Evolutionary conservation across 2,888 invertebrate genomes (phyloP), one percentile per base, ranked within the genome.

Genomic region (Andrena bicolor): DNA sequence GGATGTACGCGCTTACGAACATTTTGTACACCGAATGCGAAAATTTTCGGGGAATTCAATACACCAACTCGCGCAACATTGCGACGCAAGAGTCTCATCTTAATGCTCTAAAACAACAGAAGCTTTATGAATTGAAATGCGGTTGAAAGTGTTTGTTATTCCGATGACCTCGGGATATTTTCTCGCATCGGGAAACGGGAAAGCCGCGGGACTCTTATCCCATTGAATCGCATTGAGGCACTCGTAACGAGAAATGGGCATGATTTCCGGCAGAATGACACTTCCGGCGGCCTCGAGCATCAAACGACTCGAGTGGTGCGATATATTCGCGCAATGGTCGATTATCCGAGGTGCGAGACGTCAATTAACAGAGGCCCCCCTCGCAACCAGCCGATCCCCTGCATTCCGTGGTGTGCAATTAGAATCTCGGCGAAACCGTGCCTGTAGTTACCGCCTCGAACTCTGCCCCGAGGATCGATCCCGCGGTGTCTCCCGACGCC

Each of bases 301-400:
- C 20, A 4, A 61, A 20, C 16, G 8, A 41, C n/a, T 35, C 6
- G 1, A 41, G 26, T 35, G 7, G 13, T 2, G 10, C 28, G 1
- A 58, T 20, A 41, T 41, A 65, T 65, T 65, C 26, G 10, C 32
- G 41, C 16, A 23, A 53, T 30, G 28, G 20, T 66, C 13, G 61
- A 61, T 61, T 66, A 6, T 23, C 32, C 20, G 13, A 4, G 10
- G 13, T 30, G 48, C 16, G 30, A 51, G 30, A 65, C 35, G 41
- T 76, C n/a, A 70, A 26, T 65, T 64, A 23, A 28, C 4, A n/a
- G 23, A 69, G 28, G 16, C 48, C 48, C 8, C 41, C 13, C n/a
- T 60, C n/a, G 48, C n/a, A 56, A 63, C 51, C 41, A 41, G 41
- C 41, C 41, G 49, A 72, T 53, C 71, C 49, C 23, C 77, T 65